A percentile compares a stretch with the other conserved stretches of the same genome.
Evolutionary conservation across 1,140 invertebrate species (phyloP).

Genomic region (Odontomachus brunneus): DNA sequence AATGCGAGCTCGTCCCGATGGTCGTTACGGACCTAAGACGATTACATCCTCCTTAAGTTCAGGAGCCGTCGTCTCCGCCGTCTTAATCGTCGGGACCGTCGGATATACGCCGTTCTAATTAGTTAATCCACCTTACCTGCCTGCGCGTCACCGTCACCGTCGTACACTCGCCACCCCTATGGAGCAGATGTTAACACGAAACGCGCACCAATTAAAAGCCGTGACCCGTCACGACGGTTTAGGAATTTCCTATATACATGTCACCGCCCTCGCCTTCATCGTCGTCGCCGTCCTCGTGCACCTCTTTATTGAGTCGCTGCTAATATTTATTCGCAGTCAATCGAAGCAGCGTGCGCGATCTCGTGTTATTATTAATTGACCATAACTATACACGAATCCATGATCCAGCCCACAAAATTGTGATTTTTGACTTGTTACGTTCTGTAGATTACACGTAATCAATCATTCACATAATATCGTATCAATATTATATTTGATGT

Average conservation of each 20-base stretch:
- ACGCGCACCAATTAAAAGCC: slow-evolving; percentile 69
- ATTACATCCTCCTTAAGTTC: slow-evolving; percentile 78
- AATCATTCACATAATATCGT: too few relatives aligned
- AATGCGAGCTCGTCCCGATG: slow-evolving; percentile 75
- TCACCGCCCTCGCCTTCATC: not conserved
- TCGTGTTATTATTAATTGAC: slow-evolving; percentile 1
- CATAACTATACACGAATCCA: too few relatives aligned
- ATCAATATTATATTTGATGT: too few relatives aligned
- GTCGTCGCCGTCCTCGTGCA: not conserved
- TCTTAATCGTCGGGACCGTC: slow-evolving; percentile 72
- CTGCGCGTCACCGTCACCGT: slow-evolving; percentile 55
- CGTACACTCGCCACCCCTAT: slow-evolving; percentile 26
- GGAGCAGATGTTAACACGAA: slow-evolving; percentile 68
- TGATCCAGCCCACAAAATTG: too few relatives aligned
- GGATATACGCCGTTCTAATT: slow-evolving; percentile 73
- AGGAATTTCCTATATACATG: slow-evolving; percentile 53
- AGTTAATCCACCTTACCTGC: slow-evolving; percentile 72
- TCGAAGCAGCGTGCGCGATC: not conserved
- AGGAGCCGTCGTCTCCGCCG: slow-evolving; percentile 63
- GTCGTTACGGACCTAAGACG: slow-evolving; percentile 78
- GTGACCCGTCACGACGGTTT: slow-evolving; percentile 53
- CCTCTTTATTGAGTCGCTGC: not conserved
- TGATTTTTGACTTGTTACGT: too few relatives aligned
- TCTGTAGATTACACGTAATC: too few relatives aligned
- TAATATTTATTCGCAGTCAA: slow-evolving; percentile 34